Evolutionary conservation across 2,113 vertebrate species (phyloP).

Genomic region (Aix galericulata): DNA sequence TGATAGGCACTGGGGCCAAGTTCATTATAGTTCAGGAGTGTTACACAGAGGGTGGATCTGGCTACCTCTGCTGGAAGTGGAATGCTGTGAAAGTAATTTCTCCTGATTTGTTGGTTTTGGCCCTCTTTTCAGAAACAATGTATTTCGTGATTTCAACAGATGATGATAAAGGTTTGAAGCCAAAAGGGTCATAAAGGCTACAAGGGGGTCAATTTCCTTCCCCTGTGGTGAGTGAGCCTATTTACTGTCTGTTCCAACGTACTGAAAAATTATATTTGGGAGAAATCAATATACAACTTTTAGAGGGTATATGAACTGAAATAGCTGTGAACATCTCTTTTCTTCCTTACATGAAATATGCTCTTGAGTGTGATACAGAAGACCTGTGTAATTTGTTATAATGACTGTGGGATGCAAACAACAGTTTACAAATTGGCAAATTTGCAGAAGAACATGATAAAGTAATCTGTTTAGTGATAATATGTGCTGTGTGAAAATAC

Average conservation of each 20-base stretch:
- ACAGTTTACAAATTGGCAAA: neutral
- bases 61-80: neutral
- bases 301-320: constrained; percentile 15
- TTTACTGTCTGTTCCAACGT: constrained; percentile 38
- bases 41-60: neutral
- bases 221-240: neutral
- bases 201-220: neutral
- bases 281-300: constrained; percentile 47
- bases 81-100: neutral
- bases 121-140: neutral
- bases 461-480: neutral
- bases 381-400: neutral
- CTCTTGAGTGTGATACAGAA: neutral
- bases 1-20: neutral
- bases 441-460: neutral
- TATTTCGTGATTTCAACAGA: neutral
- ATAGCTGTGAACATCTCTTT: constrained; percentile 11
- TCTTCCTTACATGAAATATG: neutral
- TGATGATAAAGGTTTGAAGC: neutral
- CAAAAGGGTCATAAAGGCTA: neutral
- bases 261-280: constrained; percentile 31
- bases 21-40: neutral
- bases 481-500: neutral
- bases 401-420: neutral
- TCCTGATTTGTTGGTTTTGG: neutral